phyloP scores from a whole-genome alignment of 1,140 invertebrate species.

The Hyposmocoma kahamanoa region DNA sequence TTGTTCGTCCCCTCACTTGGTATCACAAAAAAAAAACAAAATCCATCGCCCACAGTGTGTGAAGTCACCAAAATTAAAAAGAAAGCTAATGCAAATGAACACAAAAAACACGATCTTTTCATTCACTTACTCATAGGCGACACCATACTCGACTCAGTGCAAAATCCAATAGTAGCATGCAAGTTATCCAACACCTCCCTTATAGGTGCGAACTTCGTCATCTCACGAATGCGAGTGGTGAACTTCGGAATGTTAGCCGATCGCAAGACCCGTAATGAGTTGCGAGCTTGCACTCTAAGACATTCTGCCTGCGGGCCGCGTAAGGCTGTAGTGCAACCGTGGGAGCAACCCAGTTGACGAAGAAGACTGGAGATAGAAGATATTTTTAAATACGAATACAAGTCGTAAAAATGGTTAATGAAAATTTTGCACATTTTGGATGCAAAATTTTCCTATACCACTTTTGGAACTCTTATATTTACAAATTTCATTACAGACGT shows the following conservation, averaged over 20 bases:
- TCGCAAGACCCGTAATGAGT: conserved; percentile 85
- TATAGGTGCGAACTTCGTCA: conserved; percentile 84
- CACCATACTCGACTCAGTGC: conserved; percentile 87
- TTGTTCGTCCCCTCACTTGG: no score
- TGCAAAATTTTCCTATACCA: no score
- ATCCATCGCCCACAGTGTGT: no score
- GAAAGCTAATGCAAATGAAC: no score
- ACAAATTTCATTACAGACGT: no score
- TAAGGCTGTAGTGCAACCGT: conserved; percentile 85
- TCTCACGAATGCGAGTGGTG: conserved; percentile 85
- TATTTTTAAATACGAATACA: no score
- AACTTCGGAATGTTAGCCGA: conserved; percentile 81
- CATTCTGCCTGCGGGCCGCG: conserved; percentile 93
- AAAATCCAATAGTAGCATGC: conserved; percentile 96
- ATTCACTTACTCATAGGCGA: conserved; percentile 87
- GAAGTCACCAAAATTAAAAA: no score
- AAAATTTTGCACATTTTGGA: no score
- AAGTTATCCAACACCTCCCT: conserved; percentile 93
- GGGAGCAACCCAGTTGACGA: conserved; percentile 91
- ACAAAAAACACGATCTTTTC: no score
- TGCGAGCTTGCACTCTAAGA: conserved; percentile 89
- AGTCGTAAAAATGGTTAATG: no score
- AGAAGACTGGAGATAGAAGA: conserved; percentile 79
- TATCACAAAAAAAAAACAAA: no score
- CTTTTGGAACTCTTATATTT: no score